Evolutionary conservation across 2,888 invertebrate genomes (phyloP).

Genomic region (Eremobia ochroleuca): DNA sequence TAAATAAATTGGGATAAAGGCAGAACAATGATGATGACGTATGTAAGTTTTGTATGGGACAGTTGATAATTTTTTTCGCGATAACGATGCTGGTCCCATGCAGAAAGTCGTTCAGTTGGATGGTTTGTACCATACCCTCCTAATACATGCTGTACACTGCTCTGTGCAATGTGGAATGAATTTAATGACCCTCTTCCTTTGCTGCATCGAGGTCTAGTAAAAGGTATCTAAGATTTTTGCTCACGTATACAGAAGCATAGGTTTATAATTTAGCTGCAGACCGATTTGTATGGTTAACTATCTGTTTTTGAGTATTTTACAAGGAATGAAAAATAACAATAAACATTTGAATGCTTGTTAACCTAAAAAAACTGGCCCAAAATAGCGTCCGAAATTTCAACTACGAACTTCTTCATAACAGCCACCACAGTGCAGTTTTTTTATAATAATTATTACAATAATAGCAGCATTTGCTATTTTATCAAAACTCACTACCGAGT

Average conservation of each 20-base stretch:
- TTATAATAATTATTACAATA: constrained; percentile 5
- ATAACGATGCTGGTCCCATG: background rate
- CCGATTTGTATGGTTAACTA: background rate
- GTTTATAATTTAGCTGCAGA: background rate
- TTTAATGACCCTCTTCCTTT: background rate
- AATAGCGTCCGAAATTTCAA: background rate
- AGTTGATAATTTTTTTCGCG: background rate
- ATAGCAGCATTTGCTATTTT: constrained; percentile 22
- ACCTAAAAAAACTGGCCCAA: background rate
- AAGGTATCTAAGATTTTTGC: background rate
- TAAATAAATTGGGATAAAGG: no score
- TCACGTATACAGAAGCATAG: background rate
- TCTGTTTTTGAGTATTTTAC: constrained; percentile 25
- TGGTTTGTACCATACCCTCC: background rate
- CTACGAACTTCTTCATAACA: constrained; percentile 9
- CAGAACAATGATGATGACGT: no score
- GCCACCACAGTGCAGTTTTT: background rate
- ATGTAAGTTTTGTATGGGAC: background rate
- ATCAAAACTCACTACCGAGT: constrained; percentile 17
- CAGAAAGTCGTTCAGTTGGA: background rate
- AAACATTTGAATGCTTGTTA: background rate
- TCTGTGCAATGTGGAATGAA: constrained; percentile 42
- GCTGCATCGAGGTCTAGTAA: background rate
- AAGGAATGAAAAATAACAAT: constrained; percentile 13
- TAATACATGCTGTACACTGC: background rate